Evolutionary conservation across 2,113 vertebrate species (phyloP).

Genomic region (Solea solea): DNA sequence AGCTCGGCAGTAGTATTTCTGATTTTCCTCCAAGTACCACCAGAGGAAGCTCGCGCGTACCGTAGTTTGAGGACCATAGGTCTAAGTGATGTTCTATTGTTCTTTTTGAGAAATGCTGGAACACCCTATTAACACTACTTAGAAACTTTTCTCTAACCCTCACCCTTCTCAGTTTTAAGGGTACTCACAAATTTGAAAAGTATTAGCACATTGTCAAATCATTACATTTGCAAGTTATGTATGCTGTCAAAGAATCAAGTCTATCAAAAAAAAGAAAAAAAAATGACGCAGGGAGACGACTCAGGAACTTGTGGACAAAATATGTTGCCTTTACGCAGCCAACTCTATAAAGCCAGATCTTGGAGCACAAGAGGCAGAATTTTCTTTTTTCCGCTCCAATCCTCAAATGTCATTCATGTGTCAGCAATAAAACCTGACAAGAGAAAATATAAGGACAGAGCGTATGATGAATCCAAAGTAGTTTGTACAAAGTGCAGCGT

Average conservation of each 20-base stretch:
- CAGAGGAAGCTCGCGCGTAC: too few species aligned
- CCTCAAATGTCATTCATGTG: conserved; percentile 1
- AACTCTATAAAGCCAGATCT: conserved; percentile 8
- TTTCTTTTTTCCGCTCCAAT: background rate
- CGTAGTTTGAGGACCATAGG: too few species aligned
- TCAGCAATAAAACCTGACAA: conserved; percentile 2
- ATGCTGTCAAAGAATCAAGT: conserved; percentile 9
- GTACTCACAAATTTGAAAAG: background rate
- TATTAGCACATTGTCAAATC: background rate
- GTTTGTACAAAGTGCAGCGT: background rate
- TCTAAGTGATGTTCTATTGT: background rate
- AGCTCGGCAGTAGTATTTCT: too few species aligned
- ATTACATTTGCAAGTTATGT: background rate
- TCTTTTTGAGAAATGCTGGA: background rate
- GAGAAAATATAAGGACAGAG: background rate
- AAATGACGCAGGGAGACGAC: background rate
- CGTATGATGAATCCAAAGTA: background rate
- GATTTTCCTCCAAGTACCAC: too few species aligned
- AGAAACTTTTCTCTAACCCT: background rate
- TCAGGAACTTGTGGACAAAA: background rate
- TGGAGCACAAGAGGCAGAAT: background rate
- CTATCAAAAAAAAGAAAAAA: background rate
- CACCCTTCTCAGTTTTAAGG: background rate
- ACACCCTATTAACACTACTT: background rate
- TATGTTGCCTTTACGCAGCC: background rate